A percentile compares a stretch with the other conserved stretches of the same genome.
Conservation (phyloP, 2,888 invertebrate genomes). For the Lacanobia wlatinum region DNA sequence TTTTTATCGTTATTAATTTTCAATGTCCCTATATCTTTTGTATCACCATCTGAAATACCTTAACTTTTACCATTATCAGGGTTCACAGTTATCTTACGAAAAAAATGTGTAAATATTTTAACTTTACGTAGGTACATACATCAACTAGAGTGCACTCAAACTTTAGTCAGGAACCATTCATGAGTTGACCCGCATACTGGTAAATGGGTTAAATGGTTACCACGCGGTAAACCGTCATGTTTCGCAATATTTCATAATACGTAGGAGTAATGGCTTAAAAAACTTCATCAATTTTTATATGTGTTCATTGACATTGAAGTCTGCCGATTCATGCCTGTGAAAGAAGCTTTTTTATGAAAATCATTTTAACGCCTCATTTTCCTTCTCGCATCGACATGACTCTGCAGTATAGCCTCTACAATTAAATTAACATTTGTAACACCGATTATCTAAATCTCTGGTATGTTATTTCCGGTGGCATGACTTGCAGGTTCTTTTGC, state of each 20-base stretch:
- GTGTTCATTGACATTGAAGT: constrained; percentile 11
- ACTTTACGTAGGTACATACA: no score
- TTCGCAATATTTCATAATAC: constrained; percentile 33
- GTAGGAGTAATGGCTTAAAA: not conserved
- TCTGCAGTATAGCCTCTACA: constrained; percentile 1
- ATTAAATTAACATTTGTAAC: constrained; percentile 26
- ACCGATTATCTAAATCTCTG: not conserved
- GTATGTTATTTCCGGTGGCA: not conserved
- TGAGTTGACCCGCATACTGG: constrained; percentile 21
- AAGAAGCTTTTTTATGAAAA: constrained; percentile 9
- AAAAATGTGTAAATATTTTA: not conserved
- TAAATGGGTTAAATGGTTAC: not conserved
- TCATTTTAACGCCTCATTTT: constrained; percentile 17
- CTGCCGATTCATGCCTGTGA: constrained; percentile 24
- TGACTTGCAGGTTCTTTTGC: not conserved
- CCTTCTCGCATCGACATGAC: constrained; percentile 28
- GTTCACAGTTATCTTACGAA: not conserved
- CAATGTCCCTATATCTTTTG: not conserved
- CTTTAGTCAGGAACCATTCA: constrained; percentile 20
- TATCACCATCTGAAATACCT: not conserved
- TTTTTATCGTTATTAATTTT: not conserved
- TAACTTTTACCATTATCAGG: not conserved
- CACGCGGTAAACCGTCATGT: constrained; percentile 15
- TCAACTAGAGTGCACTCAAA: not conserved
- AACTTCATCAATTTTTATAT: not conserved